Conservation (phyloP, 2,888 invertebrate species). For the Willowsia nigromaculata region DNA sequence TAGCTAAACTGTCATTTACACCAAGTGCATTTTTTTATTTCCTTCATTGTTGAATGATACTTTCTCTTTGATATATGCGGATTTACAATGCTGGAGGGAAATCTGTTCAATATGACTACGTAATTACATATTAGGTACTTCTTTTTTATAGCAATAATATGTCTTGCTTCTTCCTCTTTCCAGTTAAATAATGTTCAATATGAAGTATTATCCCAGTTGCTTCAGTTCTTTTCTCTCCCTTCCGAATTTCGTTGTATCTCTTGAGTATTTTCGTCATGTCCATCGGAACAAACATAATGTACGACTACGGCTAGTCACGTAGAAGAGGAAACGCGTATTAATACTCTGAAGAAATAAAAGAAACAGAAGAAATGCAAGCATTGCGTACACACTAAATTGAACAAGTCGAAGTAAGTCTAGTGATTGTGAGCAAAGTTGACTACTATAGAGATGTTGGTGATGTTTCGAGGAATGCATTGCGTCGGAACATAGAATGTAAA, state of each 20-base stretch:
- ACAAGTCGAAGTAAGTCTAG: not conserved
- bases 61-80: too few species aligned
- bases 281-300: constrained; percentile 1
- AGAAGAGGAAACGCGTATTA: not conserved
- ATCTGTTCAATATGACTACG: too few species aligned
- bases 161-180: not conserved
- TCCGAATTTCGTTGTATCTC: not conserved
- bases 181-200: not conserved
- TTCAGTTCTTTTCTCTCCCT: not conserved
- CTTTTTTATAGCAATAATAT: not conserved
- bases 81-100: too few species aligned
- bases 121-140: too few species aligned
- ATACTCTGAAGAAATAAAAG: not conserved
- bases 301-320: constrained; percentile 49
- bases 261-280: constrained; percentile 57
- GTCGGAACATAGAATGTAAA: constrained; percentile 21
- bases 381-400: not conserved
- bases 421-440: not conserved
- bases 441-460: not conserved
- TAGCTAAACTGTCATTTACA: too few species aligned
- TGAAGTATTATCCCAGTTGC: not conserved
- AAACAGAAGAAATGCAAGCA: not conserved
- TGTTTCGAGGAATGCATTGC: constrained; percentile 13
- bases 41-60: too few species aligned
- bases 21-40: too few species aligned